Conservation (phyloP, 2,888 invertebrate genomes). For the Blastobasis lacticolella region DNA sequence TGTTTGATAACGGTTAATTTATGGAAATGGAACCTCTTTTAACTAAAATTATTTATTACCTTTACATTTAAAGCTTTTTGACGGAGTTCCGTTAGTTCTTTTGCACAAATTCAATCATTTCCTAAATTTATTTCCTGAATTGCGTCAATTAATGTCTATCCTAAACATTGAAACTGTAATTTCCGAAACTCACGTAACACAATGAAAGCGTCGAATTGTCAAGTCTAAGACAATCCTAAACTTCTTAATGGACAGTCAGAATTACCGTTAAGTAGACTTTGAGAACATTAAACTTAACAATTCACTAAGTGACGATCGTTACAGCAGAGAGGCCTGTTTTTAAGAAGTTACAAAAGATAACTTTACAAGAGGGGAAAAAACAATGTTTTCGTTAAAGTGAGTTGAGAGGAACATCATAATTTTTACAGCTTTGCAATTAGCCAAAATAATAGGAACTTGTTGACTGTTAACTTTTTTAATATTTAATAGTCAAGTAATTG, state of each 20-base stretch:
- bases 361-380: not conserved
- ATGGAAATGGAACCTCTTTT: no score
- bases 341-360: slow-evolving; percentile 4
- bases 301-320: slow-evolving; percentile 38
- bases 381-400: not conserved
- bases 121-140: no score
- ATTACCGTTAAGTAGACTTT: slow-evolving; percentile 49
- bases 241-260: slow-evolving; percentile 52
- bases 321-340: slow-evolving; percentile 29
- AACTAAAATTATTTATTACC: no score
- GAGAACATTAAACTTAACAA: slow-evolving; percentile 47
- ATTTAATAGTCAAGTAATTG: no score
- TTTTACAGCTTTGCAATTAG: no score
- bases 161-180: slow-evolving; percentile 28
- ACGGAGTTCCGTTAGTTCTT: no score
- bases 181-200: slow-evolving; percentile 16
- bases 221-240: slow-evolving; percentile 33
- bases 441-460: no score
- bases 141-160: no score
- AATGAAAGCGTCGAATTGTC: slow-evolving; percentile 29
- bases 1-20: no score
- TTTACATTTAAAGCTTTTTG: no score
- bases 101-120: no score
- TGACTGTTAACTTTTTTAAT: no score
- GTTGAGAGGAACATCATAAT: not conserved